Percentiles rank a stretch among this genome's conserved stretches.
phyloP scores from a whole-genome alignment of 2,113 vertebrate genomes.

The Ceyx margarethae region DNA sequence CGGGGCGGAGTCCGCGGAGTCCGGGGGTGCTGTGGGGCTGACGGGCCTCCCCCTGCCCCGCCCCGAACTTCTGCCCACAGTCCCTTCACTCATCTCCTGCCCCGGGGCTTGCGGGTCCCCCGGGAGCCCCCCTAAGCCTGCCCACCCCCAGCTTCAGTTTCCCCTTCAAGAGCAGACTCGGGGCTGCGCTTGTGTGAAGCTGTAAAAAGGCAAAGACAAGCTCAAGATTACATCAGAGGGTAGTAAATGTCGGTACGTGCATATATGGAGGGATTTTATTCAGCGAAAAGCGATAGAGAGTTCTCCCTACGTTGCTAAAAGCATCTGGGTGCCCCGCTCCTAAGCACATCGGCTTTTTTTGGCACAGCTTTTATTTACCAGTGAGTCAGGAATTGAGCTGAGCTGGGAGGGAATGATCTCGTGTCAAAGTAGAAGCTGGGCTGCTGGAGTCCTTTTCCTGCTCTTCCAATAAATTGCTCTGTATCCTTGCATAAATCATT shows the following conservation, averaged over 20 bases:
- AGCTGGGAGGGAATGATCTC: background rate
- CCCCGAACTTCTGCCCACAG: background rate
- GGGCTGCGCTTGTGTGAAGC: background rate
- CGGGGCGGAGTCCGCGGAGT: background rate
- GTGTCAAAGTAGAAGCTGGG: background rate
- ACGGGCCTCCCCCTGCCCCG: no score
- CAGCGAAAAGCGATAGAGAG: fast-evolving
- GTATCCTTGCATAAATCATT: background rate
- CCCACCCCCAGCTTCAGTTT: background rate
- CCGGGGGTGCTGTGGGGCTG: background rate
- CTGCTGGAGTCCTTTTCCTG: background rate
- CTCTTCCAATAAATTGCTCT: background rate
- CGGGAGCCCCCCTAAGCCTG: background rate
- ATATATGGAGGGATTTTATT: background rate
- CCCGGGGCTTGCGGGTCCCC: background rate
- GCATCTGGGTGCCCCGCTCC: background rate
- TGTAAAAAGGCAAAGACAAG: background rate
- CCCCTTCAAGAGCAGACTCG: background rate
- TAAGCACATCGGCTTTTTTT: background rate
- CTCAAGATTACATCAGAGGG: background rate
- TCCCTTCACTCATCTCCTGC: background rate
- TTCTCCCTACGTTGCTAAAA: background rate
- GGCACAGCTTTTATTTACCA: background rate
- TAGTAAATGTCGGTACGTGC: background rate
- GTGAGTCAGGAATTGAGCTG: background rate